phyloP scores from a whole-genome alignment of 1,140 invertebrate species.

The Anastatus disparis region DNA sequence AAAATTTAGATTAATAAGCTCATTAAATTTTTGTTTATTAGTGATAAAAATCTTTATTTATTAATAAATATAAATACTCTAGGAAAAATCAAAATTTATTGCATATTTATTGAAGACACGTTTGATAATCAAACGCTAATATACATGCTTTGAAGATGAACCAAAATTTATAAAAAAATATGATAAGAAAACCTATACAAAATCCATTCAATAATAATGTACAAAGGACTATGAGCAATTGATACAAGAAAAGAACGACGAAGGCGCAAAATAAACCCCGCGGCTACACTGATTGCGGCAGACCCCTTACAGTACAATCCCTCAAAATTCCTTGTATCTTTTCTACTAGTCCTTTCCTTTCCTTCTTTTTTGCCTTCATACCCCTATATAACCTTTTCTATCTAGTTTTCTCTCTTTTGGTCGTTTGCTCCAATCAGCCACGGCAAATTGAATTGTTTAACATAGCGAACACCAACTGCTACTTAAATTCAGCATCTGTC shows the following conservation, averaged over 20 bases:
- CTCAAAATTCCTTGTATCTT: slow-evolving; percentile 29
- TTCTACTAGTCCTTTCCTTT: background rate
- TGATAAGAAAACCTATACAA: too few species aligned
- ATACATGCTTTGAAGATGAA: too few species aligned
- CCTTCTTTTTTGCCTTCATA: background rate
- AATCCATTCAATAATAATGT: slow-evolving; percentile 24
- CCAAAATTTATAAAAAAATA: too few species aligned
- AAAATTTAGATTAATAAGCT: too few species aligned
- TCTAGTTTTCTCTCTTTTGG: slow-evolving; percentile 23
- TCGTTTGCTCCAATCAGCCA: slow-evolving; percentile 59
- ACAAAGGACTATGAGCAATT: background rate
- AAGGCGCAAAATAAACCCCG: slow-evolving; percentile 44
- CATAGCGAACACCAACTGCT: slow-evolving; percentile 63
- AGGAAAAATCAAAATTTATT: too few species aligned
- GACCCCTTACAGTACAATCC: too few species aligned
- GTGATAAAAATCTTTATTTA: too few species aligned
- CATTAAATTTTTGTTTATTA: too few species aligned
- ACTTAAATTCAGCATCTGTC: slow-evolving; percentile 60
- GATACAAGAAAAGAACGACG: background rate
- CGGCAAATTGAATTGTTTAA: slow-evolving; percentile 64
- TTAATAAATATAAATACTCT: too few species aligned
- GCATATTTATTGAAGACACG: too few species aligned
- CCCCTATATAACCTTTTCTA: background rate
- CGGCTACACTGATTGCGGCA: slow-evolving; percentile 55
- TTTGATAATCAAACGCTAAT: too few species aligned